Evolutionary conservation across 2,888 invertebrate genomes (phyloP).

Genomic region (Cataglyphis altisquamis): DNA sequence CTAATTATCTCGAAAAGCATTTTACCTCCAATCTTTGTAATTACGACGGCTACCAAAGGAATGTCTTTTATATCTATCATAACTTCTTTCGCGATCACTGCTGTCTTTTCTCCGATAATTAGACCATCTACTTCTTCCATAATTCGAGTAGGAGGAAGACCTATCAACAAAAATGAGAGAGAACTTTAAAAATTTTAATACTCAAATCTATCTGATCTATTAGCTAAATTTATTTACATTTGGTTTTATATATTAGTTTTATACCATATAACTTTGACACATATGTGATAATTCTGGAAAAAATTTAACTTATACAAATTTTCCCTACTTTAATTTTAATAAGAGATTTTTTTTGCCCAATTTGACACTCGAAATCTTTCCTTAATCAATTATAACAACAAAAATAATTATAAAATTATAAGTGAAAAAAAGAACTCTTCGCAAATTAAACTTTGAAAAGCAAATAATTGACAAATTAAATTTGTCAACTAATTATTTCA

Average conservation of each 20-base stretch:
- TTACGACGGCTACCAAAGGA: slow-evolving; percentile 77
- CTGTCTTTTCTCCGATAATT: slow-evolving; percentile 72
- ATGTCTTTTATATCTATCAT: slow-evolving; percentile 76
- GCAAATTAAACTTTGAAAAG: not conserved
- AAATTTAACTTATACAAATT: not conserved
- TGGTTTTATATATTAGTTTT: not conserved
- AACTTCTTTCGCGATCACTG: slow-evolving; percentile 75
- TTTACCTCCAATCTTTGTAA: slow-evolving; percentile 81
- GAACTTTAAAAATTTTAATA: not conserved
- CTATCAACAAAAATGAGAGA: slow-evolving; percentile 66
- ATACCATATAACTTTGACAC: not conserved
- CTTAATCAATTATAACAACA: not conserved
- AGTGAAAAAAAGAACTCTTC: not conserved
- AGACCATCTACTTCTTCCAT: slow-evolving; percentile 79
- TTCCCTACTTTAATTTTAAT: not conserved
- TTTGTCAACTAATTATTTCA: not conserved
- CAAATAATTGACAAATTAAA: not conserved
- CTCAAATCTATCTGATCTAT: not conserved
- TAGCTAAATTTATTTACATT: not conserved
- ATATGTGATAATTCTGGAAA: not conserved
- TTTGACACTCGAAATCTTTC: not conserved
- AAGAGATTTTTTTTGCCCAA: not conserved
- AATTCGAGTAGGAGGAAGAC: slow-evolving; percentile 81
- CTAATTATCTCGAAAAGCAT: slow-evolving; percentile 36
- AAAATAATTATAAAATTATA: not conserved